A percentile compares a stretch with the other conserved stretches of the same genome.
phyloP scores from a whole-genome alignment of 2,113 vertebrate species.

The Cynoglossus semilaevis region DNA sequence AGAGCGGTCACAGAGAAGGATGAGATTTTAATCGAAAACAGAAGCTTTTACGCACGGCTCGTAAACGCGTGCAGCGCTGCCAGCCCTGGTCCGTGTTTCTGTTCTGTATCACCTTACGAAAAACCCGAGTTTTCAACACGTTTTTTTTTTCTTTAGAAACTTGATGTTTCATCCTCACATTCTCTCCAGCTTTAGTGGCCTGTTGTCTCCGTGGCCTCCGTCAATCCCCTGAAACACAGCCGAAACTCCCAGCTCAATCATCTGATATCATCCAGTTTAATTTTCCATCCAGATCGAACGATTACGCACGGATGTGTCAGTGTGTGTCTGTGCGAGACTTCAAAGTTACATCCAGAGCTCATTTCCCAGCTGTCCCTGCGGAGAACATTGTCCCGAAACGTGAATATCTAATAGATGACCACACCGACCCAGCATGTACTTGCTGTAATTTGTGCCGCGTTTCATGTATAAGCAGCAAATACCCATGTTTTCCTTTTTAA shows the following conservation, averaged over 20 bases:
- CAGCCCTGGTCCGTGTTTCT: constrained; percentile 4
- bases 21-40: neutral
- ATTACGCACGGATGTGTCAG: constrained; percentile 10
- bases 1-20: neutral
- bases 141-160: no score
- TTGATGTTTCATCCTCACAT: no score
- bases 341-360: constrained; percentile 39
- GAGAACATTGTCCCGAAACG: constrained; percentile 48
- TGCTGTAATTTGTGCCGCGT: constrained; percentile 76
- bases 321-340: constrained; percentile 11
- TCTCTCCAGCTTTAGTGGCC: no score
- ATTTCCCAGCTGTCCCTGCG: constrained; percentile 16
- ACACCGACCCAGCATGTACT: constrained; percentile 61
- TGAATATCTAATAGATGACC: constrained; percentile 74
- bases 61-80: constrained; percentile 4
- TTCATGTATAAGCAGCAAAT: constrained; percentile 79
- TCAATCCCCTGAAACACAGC: neutral
- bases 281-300: constrained; percentile 22
- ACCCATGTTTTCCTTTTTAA: constrained; percentile 83
- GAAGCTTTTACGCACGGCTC: constrained; percentile 36
- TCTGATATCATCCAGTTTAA: constrained; percentile 31
- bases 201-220: no score
- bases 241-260: constrained; percentile 9
- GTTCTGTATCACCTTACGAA: neutral
- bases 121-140: no score